These are phyloP conservation scores for Gobionotothen gibberifrons DNA, from an alignment of 2,797 vertebrate species.

Conservation along the genomic window DNA sequence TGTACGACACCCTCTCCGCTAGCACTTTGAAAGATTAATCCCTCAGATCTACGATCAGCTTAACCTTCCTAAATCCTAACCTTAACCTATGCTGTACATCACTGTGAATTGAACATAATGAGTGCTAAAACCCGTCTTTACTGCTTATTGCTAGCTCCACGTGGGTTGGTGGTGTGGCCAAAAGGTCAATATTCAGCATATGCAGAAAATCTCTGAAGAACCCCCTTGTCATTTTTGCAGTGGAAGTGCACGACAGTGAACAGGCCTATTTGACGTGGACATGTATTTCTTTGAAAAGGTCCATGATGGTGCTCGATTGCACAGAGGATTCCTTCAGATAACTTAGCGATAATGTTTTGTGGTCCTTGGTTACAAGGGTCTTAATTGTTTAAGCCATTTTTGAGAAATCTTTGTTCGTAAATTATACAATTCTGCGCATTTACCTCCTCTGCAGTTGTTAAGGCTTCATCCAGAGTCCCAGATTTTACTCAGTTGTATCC, in stretches of 20 bases:
- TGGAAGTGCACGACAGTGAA: not conserved
- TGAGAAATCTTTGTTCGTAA: not conserved
- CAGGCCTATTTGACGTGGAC: not conserved
- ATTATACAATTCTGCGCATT: not conserved
- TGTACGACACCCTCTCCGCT: constrained; percentile 48
- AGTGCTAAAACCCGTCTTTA: constrained; percentile 21
- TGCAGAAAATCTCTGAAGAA: constrained; percentile 25
- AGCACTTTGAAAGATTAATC: constrained; percentile 66
- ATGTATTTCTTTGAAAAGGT: not conserved
- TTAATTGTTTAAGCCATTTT: not conserved
- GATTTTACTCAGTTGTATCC: not conserved
- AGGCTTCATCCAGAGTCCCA: not conserved
- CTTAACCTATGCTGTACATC: constrained; percentile 41
- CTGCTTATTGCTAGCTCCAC: constrained; percentile 13
- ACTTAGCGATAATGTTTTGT: not conserved
- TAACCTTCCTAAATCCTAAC: constrained; percentile 59
- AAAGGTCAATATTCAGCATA: constrained; percentile 10
- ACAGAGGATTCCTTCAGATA: not conserved
- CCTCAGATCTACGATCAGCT: constrained; percentile 55
- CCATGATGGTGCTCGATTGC: not conserved
- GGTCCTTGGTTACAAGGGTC: not conserved
- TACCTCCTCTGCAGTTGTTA: not conserved
- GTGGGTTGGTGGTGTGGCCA: not conserved
- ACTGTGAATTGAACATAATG: constrained; percentile 28
- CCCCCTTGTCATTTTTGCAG: constrained; percentile 1